phyloP scores from a whole-genome alignment of 2,113 vertebrate species.

The Ceratotherium simum region DNA sequence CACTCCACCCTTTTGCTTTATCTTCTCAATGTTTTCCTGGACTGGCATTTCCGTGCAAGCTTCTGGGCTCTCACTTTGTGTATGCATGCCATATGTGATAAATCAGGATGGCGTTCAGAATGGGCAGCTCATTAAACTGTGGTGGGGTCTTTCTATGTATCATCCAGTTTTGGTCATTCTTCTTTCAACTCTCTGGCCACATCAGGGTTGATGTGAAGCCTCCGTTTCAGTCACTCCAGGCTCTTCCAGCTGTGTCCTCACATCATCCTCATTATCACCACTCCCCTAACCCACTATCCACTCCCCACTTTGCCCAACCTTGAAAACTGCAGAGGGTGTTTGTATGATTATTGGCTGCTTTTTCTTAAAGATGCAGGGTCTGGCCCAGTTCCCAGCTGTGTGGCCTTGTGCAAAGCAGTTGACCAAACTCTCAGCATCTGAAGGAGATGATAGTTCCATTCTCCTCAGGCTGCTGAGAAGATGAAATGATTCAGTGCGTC shows the following conservation, averaged over 20 bases:
- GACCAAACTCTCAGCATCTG: neutral
- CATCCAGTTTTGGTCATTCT: neutral
- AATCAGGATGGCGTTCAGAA: no score
- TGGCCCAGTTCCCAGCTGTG: neutral
- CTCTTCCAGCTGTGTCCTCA: neutral
- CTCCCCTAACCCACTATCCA: no score
- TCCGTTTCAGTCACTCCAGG: fast-evolving
- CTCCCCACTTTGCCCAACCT: no score
- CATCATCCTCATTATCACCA: neutral
- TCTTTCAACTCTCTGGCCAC: neutral
- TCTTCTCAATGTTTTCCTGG: neutral
- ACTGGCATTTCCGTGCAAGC: neutral
- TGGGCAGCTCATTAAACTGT: fast-evolving
- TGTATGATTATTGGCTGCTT: fast-evolving
- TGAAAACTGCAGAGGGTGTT: neutral
- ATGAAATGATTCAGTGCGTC: fast-evolving
- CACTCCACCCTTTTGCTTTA: neutral
- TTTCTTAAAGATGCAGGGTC: neutral
- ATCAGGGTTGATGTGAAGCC: fast-evolving
- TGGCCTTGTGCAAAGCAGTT: neutral
- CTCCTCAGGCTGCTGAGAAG: neutral
- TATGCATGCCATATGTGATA: fast-evolving
- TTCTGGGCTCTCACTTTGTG: neutral
- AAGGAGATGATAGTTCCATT: fast-evolving
- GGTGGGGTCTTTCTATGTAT: neutral